Conservation (phyloP, 2,888 invertebrate genomes). For the Allolobophora icterica region DNA sequence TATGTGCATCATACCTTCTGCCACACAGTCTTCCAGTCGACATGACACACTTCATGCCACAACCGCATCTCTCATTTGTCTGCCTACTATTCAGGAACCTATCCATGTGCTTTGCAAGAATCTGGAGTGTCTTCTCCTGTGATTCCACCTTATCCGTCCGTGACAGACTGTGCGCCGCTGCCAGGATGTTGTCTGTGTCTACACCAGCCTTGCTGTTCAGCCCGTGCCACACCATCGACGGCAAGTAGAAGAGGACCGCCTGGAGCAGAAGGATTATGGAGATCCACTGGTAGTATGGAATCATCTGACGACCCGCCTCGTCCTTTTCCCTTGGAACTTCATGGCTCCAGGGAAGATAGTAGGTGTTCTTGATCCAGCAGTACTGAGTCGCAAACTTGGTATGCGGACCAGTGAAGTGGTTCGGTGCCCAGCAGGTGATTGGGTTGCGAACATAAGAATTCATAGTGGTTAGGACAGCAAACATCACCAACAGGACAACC, state of each 20-base stretch:
- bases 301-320: conserved; percentile 44
- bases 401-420: conserved; percentile 49
- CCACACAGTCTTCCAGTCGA: conserved; percentile 14
- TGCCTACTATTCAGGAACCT: conserved; percentile 40
- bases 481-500: conserved; percentile 44
- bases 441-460: conserved; percentile 48
- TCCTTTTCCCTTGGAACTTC: conserved; percentile 43
- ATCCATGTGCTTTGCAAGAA: conserved; percentile 46
- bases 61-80: neutral
- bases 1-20: neutral
- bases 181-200: conserved; percentile 45
- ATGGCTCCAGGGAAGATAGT: conserved; percentile 49
- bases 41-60: conserved; percentile 20
- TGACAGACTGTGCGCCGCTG: conserved; percentile 39
- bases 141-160: conserved; percentile 34
- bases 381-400: conserved; percentile 48
- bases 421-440: conserved; percentile 50
- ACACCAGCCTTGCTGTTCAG: conserved; percentile 59
- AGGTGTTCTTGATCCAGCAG: conserved; percentile 52
- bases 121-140: conserved; percentile 35
- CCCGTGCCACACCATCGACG: conserved; percentile 63
- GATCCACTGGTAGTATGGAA: conserved; percentile 54
- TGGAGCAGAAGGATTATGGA: conserved; percentile 60
- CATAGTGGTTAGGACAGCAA: conserved; percentile 44
- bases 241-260: conserved; percentile 64